Evolutionary conservation across 2,113 vertebrate species (phyloP).

Genomic region (Dascyllus trimaculatus): DNA sequence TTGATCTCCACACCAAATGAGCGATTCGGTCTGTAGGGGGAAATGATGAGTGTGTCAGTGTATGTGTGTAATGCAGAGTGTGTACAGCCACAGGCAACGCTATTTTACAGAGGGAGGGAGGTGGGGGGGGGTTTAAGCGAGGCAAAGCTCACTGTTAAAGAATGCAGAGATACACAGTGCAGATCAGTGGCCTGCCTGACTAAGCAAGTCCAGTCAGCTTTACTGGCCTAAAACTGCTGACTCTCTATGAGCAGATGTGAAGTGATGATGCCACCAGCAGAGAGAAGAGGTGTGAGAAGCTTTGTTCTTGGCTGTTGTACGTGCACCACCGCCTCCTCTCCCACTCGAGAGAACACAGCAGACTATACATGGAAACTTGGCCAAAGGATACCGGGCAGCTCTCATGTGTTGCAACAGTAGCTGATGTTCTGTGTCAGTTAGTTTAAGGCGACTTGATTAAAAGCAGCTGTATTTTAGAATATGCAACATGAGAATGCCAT

Average conservation of each 20-base stretch:
- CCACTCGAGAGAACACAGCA: not conserved
- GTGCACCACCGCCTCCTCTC: not conserved
- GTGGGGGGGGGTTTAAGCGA: constrained; percentile 50
- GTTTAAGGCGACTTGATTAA: too few relatives aligned
- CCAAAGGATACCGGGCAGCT: too few relatives aligned
- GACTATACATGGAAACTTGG: not conserved
- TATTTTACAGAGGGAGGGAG: constrained; percentile 47
- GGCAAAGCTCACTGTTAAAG: constrained; percentile 55
- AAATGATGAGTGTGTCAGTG: constrained; percentile 43
- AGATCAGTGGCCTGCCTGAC: constrained; percentile 45
- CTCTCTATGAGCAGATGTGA: constrained; percentile 9
- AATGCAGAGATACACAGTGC: constrained; percentile 53
- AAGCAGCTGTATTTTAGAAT: too few relatives aligned
- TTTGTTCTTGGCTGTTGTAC: not conserved
- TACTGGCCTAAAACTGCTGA: constrained; percentile 36
- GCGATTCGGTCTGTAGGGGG: constrained; percentile 53
- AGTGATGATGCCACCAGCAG: constrained; percentile 17
- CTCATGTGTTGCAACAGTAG: too few relatives aligned
- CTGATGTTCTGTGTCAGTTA: too few relatives aligned
- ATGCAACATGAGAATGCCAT: too few relatives aligned
- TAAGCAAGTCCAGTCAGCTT: constrained; percentile 48
- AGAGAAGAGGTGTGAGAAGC: not conserved
- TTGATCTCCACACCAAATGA: constrained; percentile 78
- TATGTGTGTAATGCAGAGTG: constrained; percentile 24
- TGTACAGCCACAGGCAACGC: constrained; percentile 11